Conservation (phyloP, 2,113 vertebrate genomes). For the Scomber colias region DNA sequence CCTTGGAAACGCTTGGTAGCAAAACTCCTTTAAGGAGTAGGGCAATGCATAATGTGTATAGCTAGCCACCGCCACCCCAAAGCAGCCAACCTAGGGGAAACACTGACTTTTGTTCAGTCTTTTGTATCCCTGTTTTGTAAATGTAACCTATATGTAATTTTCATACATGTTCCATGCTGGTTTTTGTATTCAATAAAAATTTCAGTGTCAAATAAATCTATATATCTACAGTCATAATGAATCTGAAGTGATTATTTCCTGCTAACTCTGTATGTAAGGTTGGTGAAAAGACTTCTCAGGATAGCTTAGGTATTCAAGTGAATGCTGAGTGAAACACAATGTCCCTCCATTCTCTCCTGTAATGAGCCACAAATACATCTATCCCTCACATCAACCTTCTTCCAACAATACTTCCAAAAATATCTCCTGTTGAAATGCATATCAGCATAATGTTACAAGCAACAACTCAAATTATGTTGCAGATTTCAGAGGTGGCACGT, state of each 20-base stretch:
- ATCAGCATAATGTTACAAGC: not conserved
- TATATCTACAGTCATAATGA: no score
- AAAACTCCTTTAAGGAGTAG: no score
- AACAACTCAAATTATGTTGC: conserved; percentile 41
- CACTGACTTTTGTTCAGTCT: no score
- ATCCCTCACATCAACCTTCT: not conserved
- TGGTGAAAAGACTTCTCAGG: not conserved
- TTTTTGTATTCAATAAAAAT: no score
- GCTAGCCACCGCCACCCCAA: no score
- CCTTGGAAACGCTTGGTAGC: no score
- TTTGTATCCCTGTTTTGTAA: no score
- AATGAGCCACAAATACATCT: conserved; percentile 1
- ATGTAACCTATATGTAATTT: no score
- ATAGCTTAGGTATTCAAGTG: not conserved
- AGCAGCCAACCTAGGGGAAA: no score
- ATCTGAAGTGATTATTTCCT: not conserved
- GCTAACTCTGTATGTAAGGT: not conserved
- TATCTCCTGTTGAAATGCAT: conserved; percentile 20
- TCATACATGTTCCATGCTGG: no score
- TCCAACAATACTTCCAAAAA: conserved; percentile 1
- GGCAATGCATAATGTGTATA: no score
- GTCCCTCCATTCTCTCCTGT: not conserved
- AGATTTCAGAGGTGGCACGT: conserved; percentile 5
- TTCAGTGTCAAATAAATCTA: no score
- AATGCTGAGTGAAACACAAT: not conserved